Base-by-base conservation (phyloP, 2,797 vertebrate species). In the Etheostoma nigrum region DNA sequence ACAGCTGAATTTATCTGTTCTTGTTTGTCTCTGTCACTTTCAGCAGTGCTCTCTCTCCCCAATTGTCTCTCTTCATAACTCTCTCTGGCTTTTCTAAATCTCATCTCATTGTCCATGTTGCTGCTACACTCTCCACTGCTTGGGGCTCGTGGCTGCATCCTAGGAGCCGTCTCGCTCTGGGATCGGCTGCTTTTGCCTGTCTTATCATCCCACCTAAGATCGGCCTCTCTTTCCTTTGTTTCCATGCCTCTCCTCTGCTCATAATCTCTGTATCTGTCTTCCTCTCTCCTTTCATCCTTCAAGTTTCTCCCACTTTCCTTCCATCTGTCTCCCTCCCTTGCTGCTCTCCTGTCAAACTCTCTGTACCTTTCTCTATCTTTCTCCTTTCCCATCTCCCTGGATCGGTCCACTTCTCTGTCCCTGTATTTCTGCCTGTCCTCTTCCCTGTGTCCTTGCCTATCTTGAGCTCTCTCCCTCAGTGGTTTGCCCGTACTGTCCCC, bases 71-170 rank as follows among this genome's bases (percentile, higher is more conserved):
- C 90, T 52, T 89, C 82, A 6, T 63, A 44, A 23, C 74, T 57
- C 67, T 89, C 88, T 61, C 60, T 79, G 2, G 59, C 67, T 79
- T 15, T 54, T 3, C 73, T 83, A 15, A 66, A 51, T 44, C 67
- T 83, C 2, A 54, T 53, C 14, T 94, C 89, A 45, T 62, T 69
- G 75, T 91, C 88, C 59, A 84, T 51, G 64, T 92, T 82, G 30
- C 86, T 89, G 72, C 83, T 91, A 89, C 79, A 77, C 71, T 93
- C 92, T 47, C 86, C 82, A 1, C 85, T 91, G 80, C 84, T 91
- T 73, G 88, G 89, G 71, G 68, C 66, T 80, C 10, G 86, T 18
- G 80, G 81, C 0, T 84, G 87, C 3, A 8, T 76, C 54, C 68
- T 81, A 0, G 77, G 65, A 61, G 59, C 53, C 1, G 15, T 44